Conservation (phyloP, 2,797 vertebrate species). For the Ficedula albicollis region DNA sequence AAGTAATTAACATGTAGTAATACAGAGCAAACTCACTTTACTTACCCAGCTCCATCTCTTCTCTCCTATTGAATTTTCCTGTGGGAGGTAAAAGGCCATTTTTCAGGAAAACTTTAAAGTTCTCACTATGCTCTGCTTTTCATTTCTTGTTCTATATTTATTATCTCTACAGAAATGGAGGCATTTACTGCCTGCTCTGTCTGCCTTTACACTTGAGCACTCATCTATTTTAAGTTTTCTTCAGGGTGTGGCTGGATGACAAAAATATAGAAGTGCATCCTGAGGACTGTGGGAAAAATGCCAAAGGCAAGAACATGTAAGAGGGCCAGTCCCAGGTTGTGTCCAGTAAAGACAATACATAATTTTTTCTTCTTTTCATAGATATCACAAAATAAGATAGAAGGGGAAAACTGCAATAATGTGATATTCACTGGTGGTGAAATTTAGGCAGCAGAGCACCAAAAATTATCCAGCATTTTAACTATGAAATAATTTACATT, state of each 20-base stretch:
- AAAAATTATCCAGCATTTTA: neutral
- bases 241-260: neutral
- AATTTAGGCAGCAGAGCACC: neutral
- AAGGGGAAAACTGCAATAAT: neutral
- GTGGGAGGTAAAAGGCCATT: neutral
- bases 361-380: neutral
- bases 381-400: neutral
- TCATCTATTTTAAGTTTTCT: conserved; percentile 36
- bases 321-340: neutral
- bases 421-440: neutral
- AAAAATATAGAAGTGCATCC: neutral
- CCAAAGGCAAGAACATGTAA: neutral
- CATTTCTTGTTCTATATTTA: neutral
- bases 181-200: neutral
- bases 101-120: neutral
- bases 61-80: neutral
- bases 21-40: conserved; percentile 1
- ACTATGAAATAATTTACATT: neutral
- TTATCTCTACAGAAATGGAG: neutral
- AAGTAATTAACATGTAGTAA: conserved; percentile 50
- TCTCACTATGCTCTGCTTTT: neutral
- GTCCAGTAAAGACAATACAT: neutral
- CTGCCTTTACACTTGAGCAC: neutral
- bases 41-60: neutral
- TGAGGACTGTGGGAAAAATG: neutral